These are phyloP conservation scores for Tiliqua scincoides DNA, from an alignment of 2,113 vertebrate genomes.

Conservation along the genomic window DNA sequence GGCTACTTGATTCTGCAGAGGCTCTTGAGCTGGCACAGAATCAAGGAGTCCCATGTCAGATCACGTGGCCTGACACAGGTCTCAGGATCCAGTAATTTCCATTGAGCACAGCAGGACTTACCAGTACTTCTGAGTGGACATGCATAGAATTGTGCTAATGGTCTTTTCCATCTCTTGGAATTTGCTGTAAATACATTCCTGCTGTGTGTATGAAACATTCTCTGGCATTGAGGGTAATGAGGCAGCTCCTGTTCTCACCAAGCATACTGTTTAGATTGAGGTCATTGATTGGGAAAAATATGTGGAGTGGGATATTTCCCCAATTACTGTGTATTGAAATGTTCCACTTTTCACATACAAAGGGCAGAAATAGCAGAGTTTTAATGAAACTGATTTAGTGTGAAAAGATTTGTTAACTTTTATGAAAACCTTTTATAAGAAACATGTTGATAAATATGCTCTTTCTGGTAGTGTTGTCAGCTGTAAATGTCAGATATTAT, in stretches of 20 bases:
- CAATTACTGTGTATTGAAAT: conserved; percentile 6
- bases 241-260: background rate
- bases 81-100: no score
- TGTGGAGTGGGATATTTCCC: background rate
- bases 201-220: background rate
- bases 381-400: conserved; percentile 2
- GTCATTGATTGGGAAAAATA: background rate
- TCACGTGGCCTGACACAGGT: no score
- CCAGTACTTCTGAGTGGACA: no score
- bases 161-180: background rate
- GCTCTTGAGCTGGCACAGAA: no score
- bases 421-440: conserved; percentile 5
- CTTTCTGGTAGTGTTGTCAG: background rate
- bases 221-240: no score
- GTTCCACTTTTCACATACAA: conserved; percentile 6
- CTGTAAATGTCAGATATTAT: conserved; percentile 27
- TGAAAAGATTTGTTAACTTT: conserved; percentile 12
- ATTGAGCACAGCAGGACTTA: no score
- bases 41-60: no score
- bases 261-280: background rate
- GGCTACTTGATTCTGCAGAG: no score
- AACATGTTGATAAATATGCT: conserved; percentile 20
- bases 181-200: background rate
- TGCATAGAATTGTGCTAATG: no score
- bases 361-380: conserved; percentile 29